Evolutionary conservation across 2,888 invertebrate genomes (phyloP).

Genomic region (Polylopha cassiicola): DNA sequence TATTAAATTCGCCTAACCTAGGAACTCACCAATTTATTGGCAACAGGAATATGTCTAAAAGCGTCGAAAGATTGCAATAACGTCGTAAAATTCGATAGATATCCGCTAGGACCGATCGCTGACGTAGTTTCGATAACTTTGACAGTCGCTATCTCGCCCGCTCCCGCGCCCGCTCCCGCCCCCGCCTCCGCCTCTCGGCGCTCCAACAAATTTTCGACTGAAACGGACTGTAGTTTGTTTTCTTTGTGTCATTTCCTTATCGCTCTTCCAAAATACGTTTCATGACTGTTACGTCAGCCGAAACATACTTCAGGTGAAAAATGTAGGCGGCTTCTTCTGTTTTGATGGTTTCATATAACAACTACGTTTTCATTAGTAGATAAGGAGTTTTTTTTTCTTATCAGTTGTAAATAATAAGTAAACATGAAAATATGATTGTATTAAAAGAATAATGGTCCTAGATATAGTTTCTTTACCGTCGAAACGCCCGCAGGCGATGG

Average conservation of each 20-base stretch:
- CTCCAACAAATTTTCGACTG: constrained; percentile 68
- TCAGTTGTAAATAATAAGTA: constrained; percentile 9
- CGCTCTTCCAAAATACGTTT: constrained; percentile 76
- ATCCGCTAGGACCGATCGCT: constrained; percentile 59
- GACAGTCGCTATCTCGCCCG: constrained; percentile 51
- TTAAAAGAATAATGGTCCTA: constrained; percentile 8
- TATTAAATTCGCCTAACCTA: constrained; percentile 20
- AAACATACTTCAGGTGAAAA: constrained; percentile 72
- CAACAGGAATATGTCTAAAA: constrained; percentile 31
- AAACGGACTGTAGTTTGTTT: constrained; percentile 72
- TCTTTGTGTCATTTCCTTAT: constrained; percentile 77
- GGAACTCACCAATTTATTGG: constrained; percentile 25
- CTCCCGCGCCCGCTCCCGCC: constrained; percentile 31
- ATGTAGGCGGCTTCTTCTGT: constrained; percentile 42
- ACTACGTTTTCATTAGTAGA: too few relatives aligned
- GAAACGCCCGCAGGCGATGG: constrained; percentile 7
- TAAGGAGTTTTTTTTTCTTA: constrained; percentile 7
- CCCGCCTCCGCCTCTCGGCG: constrained; percentile 34
- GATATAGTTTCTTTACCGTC: constrained; percentile 3
- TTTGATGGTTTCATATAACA: constrained; percentile 44
- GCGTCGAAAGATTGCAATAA: constrained; percentile 40
- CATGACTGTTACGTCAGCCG: constrained; percentile 72
- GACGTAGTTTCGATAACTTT: constrained; percentile 71
- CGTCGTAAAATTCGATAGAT: constrained; percentile 48
- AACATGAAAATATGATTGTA: constrained; percentile 9